phyloP scores from a whole-genome alignment of 2,888 invertebrate genomes.

The Perdita meconis region DNA sequence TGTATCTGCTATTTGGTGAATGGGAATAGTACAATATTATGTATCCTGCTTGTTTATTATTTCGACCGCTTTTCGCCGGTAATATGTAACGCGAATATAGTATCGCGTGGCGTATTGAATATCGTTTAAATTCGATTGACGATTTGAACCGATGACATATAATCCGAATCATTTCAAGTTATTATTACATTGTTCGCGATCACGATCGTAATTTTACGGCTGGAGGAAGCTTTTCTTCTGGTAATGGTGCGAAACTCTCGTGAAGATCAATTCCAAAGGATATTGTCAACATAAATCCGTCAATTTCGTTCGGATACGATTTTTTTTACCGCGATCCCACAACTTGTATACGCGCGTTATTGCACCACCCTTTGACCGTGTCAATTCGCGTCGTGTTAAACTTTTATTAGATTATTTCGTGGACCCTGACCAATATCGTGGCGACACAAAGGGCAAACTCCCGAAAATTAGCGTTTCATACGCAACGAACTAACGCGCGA shows the following conservation, averaged over 20 bases:
- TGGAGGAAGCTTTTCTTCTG: not conserved
- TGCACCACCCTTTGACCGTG: not conserved
- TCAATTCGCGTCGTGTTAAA: not conserved
- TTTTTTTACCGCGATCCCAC: not conserved
- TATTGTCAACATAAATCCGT: not conserved
- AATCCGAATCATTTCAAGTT: constrained; percentile 32
- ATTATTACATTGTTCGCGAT: constrained; percentile 38
- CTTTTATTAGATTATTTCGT: not conserved
- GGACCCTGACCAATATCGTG: not conserved
- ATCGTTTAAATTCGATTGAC: constrained; percentile 49
- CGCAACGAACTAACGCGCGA: not conserved
- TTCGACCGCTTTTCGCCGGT: constrained; percentile 32
- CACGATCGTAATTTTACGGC: constrained; percentile 14
- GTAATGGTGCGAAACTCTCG: not conserved
- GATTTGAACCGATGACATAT: constrained; percentile 31
- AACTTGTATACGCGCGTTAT: not conserved
- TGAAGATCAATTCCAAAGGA: not conserved
- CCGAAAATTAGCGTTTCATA: not conserved
- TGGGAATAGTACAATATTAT: constrained; percentile 57
- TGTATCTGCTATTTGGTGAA: constrained; percentile 58
- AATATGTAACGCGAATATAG: constrained; percentile 33
- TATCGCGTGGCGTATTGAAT: constrained; percentile 28
- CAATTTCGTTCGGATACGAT: not conserved
- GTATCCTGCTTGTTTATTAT: constrained; percentile 46
- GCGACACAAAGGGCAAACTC: not conserved